Percentiles rank a stretch among this genome's conserved stretches.
Conservation (phyloP, 2,113 vertebrate species). For the Leucopsar rothschildi region DNA sequence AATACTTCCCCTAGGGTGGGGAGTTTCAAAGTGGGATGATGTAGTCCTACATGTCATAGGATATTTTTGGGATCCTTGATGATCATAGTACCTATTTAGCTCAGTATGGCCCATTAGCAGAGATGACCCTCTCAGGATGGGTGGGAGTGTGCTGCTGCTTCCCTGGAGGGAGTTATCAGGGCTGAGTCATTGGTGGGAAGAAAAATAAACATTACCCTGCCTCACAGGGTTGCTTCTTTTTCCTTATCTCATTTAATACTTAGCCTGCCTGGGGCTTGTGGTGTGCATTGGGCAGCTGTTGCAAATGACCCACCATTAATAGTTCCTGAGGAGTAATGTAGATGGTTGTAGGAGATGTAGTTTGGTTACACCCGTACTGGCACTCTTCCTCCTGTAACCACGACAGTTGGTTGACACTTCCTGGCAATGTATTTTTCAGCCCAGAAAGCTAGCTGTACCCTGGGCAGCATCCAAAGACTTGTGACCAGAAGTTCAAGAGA, state of each 20-base stretch:
- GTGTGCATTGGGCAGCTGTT: background rate
- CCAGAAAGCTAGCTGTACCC: background rate
- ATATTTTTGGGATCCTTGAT: background rate
- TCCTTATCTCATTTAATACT: background rate
- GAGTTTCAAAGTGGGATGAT: background rate
- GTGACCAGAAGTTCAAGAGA: background rate
- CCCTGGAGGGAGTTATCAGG: background rate
- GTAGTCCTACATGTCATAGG: background rate
- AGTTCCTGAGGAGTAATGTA: background rate
- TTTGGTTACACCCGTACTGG: background rate
- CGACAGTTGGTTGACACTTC: background rate
- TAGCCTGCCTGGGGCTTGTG: background rate
- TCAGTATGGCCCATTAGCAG: background rate
- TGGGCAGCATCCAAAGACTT: background rate
- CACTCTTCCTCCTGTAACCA: background rate
- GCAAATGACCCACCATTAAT: background rate
- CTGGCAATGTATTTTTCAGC: background rate
- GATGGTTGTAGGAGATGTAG: background rate
- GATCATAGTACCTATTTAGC: background rate
- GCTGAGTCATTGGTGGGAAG: background rate
- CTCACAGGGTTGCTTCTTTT: background rate
- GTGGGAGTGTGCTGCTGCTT: background rate
- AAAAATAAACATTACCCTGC: background rate
- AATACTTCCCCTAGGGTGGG: rapidly evolving
- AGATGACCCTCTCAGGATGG: background rate